Base-by-base conservation (phyloP, 2,888 invertebrate species). In the Microchrysa polita region DNA sequence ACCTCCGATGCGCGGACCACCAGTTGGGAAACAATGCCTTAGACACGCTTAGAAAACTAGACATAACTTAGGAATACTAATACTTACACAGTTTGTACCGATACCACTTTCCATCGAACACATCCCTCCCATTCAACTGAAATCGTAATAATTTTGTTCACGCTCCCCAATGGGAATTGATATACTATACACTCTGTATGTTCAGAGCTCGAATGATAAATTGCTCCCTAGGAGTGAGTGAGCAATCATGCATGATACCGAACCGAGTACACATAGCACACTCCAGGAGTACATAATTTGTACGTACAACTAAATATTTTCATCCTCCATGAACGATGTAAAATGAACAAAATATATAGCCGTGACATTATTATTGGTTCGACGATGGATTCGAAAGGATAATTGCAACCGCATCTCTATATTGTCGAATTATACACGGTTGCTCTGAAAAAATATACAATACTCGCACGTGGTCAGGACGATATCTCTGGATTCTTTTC, bases 361-460 rank as follows among this genome's bases (percentile, higher is more conserved):
- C 69, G 69, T 69, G 69, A 69, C 69, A 69, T 69, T 57, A 69
- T 69, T 69, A 69, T 69, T 55, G 40, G 40, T 18, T 9, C 57
- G 69, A 69, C 69, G 69, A 69, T 55, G 57, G 69, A 57, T 69
- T 20, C 40, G 69, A 69, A 55, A 55, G 42, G 55, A 69, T 69
- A 69, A 69, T 69, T 69, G 69, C 69, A 69, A 42, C 55, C 14
- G 18, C 61, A 34, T 9, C 22, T 10, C 22, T 40, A 23, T n/a
- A n/a, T 22, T 48, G 48, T 65, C 65, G 65, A 65, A 65, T 65
- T 65, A 65, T 65, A 65, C n/a, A n/a, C 44, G 22, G 48, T 40
- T 34, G 40, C 23, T 23, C 27, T 2, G 27, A 34, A n/a, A 34
- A 34, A 34, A 40, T 65, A n/a, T 1, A 22, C 22, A 10, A 48